These are phyloP conservation scores for Octopus sinensis DNA, from an alignment of 1,140 invertebrate genomes.

Conservation along the genomic window DNA sequence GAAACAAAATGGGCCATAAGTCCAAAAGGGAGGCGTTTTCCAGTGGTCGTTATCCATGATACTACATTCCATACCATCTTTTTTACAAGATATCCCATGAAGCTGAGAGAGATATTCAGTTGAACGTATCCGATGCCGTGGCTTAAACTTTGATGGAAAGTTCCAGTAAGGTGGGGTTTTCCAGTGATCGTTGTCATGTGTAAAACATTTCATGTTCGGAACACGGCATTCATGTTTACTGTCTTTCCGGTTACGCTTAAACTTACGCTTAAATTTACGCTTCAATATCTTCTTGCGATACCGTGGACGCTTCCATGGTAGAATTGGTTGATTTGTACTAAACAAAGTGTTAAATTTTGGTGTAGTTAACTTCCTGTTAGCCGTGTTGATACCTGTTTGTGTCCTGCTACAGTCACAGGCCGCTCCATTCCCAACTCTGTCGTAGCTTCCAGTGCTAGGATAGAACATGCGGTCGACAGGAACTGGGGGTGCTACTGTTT, in stretches of 20 bases:
- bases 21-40: constrained; percentile 91
- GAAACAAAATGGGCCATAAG: constrained; percentile 90
- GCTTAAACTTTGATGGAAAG: constrained; percentile 34
- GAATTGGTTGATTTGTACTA: background rate
- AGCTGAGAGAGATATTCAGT: constrained; percentile 1
- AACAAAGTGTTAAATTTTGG: background rate
- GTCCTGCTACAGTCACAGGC: background rate
- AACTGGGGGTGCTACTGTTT: background rate
- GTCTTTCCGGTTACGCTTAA: constrained; percentile 44
- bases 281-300: constrained; percentile 22
- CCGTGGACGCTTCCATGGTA: constrained; percentile 2
- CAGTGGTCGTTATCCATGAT: constrained; percentile 83
- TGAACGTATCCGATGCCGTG: background rate
- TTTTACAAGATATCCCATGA: constrained; percentile 31
- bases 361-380: background rate
- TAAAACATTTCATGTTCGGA: constrained; percentile 87
- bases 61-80: constrained; percentile 44
- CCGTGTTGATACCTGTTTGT: background rate
- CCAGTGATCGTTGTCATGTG: constrained; percentile 89
- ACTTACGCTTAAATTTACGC: constrained; percentile 22
- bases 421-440: background rate
- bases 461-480: background rate
- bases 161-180: constrained; percentile 90
- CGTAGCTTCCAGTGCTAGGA: background rate
- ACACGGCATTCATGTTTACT: constrained; percentile 36